Percentiles rank a stretch among this genome's conserved stretches.
phyloP scores from a whole-genome alignment of 2,888 invertebrate genomes.

The Cataglyphis altisquamis region DNA sequence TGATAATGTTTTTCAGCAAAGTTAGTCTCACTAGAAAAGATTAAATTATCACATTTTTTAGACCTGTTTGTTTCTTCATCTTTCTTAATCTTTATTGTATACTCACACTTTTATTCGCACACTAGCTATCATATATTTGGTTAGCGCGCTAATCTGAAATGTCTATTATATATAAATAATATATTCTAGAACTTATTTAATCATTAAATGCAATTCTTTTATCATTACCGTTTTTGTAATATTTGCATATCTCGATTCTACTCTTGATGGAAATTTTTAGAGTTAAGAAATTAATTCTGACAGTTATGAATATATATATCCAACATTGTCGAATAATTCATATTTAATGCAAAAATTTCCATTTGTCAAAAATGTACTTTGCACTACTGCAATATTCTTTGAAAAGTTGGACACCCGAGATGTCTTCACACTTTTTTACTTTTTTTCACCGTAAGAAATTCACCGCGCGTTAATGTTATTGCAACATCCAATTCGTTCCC shows the following conservation, averaged over 20 bases:
- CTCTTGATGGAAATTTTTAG: neutral
- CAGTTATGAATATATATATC: neutral
- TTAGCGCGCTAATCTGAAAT: neutral
- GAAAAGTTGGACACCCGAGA: neutral
- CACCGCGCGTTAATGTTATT: neutral
- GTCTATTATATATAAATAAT: neutral
- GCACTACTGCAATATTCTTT: neutral
- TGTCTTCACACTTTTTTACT: too few relatives aligned
- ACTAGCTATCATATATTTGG: neutral
- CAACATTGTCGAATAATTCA: neutral
- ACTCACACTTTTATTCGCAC: neutral
- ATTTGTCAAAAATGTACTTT: neutral
- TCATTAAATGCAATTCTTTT: neutral
- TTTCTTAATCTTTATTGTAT: neutral
- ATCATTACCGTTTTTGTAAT: too few relatives aligned
- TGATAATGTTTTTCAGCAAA: neutral
- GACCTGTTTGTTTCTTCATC: neutral
- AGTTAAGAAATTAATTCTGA: neutral
- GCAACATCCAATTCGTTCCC: neutral
- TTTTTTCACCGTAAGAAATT: too few relatives aligned
- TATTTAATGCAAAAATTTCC: neutral
- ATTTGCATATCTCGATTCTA: neutral
- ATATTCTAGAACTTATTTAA: neutral
- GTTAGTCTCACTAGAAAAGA: neutral
- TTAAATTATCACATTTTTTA: neutral